phyloP scores from a whole-genome alignment of 2,113 vertebrate genomes.

The Ptyas mucosa region DNA sequence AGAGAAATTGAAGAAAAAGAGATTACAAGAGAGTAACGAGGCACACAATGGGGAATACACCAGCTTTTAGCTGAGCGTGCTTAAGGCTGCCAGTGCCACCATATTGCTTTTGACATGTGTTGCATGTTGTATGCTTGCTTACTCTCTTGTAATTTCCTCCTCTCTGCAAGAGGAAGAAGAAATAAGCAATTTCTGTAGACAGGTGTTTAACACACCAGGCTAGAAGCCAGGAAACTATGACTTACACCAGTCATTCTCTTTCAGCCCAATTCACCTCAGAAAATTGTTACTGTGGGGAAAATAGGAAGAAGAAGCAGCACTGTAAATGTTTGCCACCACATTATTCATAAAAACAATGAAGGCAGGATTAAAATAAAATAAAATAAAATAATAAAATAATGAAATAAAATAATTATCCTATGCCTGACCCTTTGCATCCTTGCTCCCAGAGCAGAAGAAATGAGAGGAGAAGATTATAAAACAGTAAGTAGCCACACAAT shows the following conservation, averaged over 20 bases:
- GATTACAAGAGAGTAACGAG: neutral
- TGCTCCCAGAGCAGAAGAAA: neutral
- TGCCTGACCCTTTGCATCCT: neutral
- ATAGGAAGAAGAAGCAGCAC: neutral
- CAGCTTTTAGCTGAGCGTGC: neutral
- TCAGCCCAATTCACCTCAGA: neutral
- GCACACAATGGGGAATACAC: neutral
- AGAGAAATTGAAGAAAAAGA: neutral
- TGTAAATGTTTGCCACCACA: neutral
- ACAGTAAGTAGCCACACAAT: neutral
- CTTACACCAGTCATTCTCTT: neutral
- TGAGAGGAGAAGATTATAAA: neutral
- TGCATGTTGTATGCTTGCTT: neutral
- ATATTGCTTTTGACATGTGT: neutral
- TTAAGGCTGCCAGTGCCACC: neutral
- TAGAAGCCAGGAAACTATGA: neutral
- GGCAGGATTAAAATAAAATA: neutral
- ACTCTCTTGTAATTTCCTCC: neutral
- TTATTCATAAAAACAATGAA: neutral
- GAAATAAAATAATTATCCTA: neutral
- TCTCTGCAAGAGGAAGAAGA: neutral
- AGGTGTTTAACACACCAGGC: neutral
- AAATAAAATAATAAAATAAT: too few species aligned
- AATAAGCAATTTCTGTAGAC: neutral
- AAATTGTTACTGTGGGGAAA: neutral